phyloP scores from a whole-genome alignment of 2,113 vertebrate species.

The Benthochromis sp. region DNA sequence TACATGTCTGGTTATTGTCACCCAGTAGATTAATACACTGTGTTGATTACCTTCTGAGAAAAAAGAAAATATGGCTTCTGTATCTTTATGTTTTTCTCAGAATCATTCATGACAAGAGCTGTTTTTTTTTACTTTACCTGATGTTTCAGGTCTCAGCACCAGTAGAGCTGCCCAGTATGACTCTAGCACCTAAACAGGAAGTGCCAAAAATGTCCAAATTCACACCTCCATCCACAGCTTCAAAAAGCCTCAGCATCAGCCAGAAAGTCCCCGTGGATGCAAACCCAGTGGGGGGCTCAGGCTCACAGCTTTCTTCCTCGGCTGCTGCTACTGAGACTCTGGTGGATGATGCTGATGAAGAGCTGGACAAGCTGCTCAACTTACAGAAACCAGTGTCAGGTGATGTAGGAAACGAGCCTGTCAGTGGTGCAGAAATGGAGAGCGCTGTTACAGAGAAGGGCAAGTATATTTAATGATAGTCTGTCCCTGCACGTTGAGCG shows the following conservation, averaged over 20 bases:
- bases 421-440: not conserved
- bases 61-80: not conserved
- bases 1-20: not conserved
- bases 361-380: constrained; percentile 82
- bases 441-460: not conserved
- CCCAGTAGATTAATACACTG: not conserved
- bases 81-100: not conserved
- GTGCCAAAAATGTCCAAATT: constrained; percentile 24
- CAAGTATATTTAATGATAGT: not conserved
- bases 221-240: constrained; percentile 1
- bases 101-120: not conserved
- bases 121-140: not conserved
- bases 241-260: not conserved
- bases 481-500: not conserved
- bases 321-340: not conserved
- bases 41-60: not conserved
- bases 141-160: constrained; percentile 73
- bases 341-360: constrained; percentile 74
- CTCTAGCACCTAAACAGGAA: constrained; percentile 58
- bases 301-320: not conserved
- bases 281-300: not conserved
- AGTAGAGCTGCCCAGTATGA: constrained; percentile 74
- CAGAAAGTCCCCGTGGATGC: not conserved
- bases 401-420: not conserved
- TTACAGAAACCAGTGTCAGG: constrained; percentile 68